A percentile compares a stretch with the other conserved stretches of the same genome.
Evolutionary conservation across 2,888 invertebrate species (phyloP).

Genomic region (Megaustenia siamemsis): DNA sequence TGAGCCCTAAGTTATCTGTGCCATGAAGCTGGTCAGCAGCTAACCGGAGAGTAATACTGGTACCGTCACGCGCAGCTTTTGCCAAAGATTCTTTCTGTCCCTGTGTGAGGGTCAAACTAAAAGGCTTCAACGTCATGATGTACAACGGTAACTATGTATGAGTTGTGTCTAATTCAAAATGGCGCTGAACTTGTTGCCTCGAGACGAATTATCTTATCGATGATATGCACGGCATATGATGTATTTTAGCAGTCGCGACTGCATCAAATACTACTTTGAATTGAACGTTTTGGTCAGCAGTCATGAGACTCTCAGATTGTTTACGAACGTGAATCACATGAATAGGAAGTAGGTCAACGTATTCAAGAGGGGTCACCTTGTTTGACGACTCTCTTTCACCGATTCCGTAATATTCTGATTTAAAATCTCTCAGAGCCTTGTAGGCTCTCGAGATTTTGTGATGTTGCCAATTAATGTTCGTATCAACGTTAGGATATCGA

Average conservation of each 20-base stretch:
- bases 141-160: not conserved
- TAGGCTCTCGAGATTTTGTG: not conserved
- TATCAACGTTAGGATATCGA: not conserved
- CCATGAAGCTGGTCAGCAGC: not conserved
- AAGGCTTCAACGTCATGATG: no score
- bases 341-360: not conserved
- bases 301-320: not conserved
- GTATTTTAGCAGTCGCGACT: not conserved
- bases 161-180: not conserved
- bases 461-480: not conserved
- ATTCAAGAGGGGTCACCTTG: not conserved
- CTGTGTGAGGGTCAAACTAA: not conserved
- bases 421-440: not conserved
- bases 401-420: not conserved
- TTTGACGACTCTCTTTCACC: not conserved
- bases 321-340: not conserved
- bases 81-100: constrained; percentile 2
- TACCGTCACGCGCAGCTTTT: not conserved
- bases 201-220: not conserved
- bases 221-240: not conserved
- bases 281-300: not conserved
- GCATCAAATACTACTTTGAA: not conserved
- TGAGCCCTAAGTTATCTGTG: not conserved
- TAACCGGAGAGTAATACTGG: not conserved
- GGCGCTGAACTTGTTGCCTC: not conserved